Base-by-base conservation (phyloP, 2,888 invertebrate genomes). In the Apeira syringaria region DNA sequence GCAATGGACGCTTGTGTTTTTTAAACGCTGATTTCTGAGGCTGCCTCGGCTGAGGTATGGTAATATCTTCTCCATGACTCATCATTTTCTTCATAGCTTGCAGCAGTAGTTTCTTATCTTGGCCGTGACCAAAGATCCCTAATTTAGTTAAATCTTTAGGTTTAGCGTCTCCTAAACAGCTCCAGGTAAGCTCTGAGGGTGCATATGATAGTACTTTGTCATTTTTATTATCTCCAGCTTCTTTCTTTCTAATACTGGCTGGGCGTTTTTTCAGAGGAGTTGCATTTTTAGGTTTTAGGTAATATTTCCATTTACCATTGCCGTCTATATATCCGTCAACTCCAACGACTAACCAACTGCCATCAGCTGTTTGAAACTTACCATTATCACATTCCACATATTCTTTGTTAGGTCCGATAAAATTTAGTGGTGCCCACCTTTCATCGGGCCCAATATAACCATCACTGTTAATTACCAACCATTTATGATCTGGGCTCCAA, bases 81-180 rank as follows among this genome's bases (percentile, higher is more conserved):
- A 77, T 25, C 68, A 87, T 65, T 6, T 72, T 61, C 40, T 75
- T 59, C 24, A 87, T 57, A 38, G 71, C 72, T 6, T 66, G 47
- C 18, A 72, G 35, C 22, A 89, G 60, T 36, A 82, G 36, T 47
- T 72, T 83, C 51, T 72, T 81, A 46, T 89, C 87, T 2, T 74
- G 70, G 1, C 88, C 87, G 33, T 88, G 88, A 5, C 88, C 86
- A 5, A 79, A 50, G 7, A 88, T 84, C 6, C 88, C 88, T 65
- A 83, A 70, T 57, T 71, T 72, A 3, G 85, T 79, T 15, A 89
- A 58, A 6, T 67, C 49, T 47, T 56, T 70, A 1, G 85, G 80
- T 24, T 74, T 68, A 3, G 63, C 76, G 44, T 79, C 80, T 2
- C 82, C 86, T 33, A 88, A 88, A 58, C 88, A 88, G 62, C 85